phyloP scores from a whole-genome alignment of 2,797 vertebrate species.

The Sebastes oblongus region DNA sequence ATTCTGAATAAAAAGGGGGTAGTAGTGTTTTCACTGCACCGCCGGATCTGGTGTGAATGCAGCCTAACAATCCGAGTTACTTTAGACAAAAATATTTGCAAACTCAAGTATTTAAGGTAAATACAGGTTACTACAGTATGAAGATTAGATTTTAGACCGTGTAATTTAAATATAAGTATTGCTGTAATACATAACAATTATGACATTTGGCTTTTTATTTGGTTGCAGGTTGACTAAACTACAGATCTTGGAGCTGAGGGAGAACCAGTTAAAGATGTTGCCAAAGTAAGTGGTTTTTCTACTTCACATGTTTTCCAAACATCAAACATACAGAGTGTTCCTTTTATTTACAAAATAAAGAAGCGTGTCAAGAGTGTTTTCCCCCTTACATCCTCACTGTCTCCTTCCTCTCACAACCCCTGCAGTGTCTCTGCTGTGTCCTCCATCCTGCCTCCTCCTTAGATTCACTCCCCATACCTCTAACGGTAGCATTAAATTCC shows the following conservation, averaged over 20 bases:
- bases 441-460: constrained; percentile 10
- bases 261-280: constrained; percentile 98
- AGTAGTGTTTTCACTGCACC: too few species aligned
- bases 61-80: background rate
- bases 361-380: background rate
- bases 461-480: constrained; percentile 33
- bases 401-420: constrained; percentile 3
- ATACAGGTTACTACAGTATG: background rate
- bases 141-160: background rate
- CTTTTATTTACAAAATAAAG: background rate
- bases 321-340: background rate
- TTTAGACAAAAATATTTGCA: background rate
- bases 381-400: background rate
- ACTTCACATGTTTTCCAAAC: background rate
- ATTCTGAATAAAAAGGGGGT: rapidly evolving
- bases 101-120: background rate
- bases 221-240: constrained; percentile 91
- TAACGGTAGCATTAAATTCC: constrained; percentile 65
- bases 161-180: background rate
- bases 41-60: too few species aligned
- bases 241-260: constrained; percentile 96
- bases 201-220: background rate
- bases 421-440: constrained; percentile 10
- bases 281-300: constrained; percentile 91
- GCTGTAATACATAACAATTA: background rate